A percentile compares a stretch with the other conserved stretches of the same genome.
These are phyloP conservation scores for Melinaea menophilus DNA, from an alignment of 2,888 invertebrate genomes.

Conservation along the genomic window DNA sequence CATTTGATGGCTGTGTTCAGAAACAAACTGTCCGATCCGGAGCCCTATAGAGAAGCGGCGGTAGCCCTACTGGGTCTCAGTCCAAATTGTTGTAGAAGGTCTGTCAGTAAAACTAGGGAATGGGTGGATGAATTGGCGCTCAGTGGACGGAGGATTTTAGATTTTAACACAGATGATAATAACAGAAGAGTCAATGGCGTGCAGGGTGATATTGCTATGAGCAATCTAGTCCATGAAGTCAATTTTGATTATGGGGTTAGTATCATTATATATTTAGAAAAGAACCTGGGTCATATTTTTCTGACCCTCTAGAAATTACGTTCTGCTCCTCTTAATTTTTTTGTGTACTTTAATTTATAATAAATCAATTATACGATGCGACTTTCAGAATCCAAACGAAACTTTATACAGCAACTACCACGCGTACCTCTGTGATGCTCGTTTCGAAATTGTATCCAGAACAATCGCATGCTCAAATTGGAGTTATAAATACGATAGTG, in stretches of 20 bases:
- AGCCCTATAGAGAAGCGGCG: conserved; percentile 63
- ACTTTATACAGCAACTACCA: conserved; percentile 89
- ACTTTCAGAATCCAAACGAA: conserved; percentile 75
- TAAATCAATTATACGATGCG: background rate
- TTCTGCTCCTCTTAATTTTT: conserved; percentile 4
- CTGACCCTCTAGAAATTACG: no score
- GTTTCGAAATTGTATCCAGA: conserved; percentile 86
- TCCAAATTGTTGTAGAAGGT: conserved; percentile 80
- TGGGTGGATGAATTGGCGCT: conserved; percentile 64
- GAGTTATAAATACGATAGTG: conserved; percentile 87
- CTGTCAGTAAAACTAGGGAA: conserved; percentile 55
- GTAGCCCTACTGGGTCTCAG: conserved; percentile 64
- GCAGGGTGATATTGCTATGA: conserved; percentile 65
- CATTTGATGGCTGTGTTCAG: conserved; percentile 55
- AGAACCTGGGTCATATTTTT: no score
- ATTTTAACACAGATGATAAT: conserved; percentile 52
- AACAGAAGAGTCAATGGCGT: conserved; percentile 53
- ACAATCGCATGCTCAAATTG: conserved; percentile 86
- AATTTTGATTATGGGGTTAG: conserved; percentile 70
- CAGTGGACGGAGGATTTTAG: conserved; percentile 56
- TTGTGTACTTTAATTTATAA: background rate
- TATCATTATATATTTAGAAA: conserved; percentile 8
- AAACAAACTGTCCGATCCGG: conserved; percentile 55
- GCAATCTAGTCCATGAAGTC: conserved; percentile 61
- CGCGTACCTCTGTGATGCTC: conserved; percentile 91